Base-by-base conservation (phyloP, 2,797 vertebrate species). In the Platyrinchus mystaceus region DNA sequence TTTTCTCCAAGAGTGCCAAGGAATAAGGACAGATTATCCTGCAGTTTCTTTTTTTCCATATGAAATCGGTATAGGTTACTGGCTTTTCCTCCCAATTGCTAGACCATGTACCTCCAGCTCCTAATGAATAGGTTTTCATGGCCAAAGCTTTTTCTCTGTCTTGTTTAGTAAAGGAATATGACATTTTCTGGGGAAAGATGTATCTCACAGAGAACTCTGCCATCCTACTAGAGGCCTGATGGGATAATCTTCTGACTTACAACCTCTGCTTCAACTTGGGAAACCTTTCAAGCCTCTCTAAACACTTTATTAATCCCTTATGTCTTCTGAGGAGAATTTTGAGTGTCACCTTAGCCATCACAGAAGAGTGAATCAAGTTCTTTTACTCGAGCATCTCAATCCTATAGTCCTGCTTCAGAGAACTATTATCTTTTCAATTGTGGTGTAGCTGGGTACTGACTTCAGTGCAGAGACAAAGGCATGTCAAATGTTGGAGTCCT, bases 101-200 rank as follows among this genome's bases (percentile, higher is more conserved):
- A 58, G 36, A 16, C 56, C 6, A 14, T 58, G 0, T 53, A 36
- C 75, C 52, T 89, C 73, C 55, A 84, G 82, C 43, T 84, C 32
- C 44, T 75, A 52, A 70, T 67, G 37, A 85, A 46, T n/a, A 41
- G 39, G 58, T 78, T 87, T 58, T 93, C 58, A 11, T 76, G 84
- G 87, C 93, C 90, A 80, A 95, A 95, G 94, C 71, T 34, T 90
- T 93, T 85, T 96, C 60, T 89, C 74, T 90, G 37, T 94, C 81
- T 90, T 91, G 67, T 88, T 92, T 69, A 89, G 58, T 95, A 64
- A 96, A 92, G 73, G 89, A 89, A 68, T 90, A 20, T 94, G 79
- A 80, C 88, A 64, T 92, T 93, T 92, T 88, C 83, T 84, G 93
- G 84, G 92, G 88, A 87, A 74, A 87, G 87, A 77, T 84, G 89